Conservation (phyloP, 2,113 vertebrate species). For the Spheniscus mendiculus region DNA sequence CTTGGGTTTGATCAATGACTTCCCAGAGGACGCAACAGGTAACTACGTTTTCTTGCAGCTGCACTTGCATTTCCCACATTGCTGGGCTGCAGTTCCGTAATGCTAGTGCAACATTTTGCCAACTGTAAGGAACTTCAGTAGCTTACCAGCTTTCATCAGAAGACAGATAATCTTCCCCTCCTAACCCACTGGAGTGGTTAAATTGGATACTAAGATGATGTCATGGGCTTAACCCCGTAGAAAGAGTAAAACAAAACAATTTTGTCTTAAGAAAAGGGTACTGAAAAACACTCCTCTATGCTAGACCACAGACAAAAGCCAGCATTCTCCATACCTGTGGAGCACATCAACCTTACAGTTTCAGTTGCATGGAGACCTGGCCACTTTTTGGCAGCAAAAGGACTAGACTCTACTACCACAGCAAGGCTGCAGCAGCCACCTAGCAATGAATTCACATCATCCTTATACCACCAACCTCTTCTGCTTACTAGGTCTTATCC, state of each 20-base stretch:
- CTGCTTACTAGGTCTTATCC: not conserved
- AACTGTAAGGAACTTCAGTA: not conserved
- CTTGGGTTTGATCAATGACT: not conserved
- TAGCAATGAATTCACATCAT: not conserved
- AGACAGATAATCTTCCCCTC: not conserved
- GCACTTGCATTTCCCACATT: not conserved
- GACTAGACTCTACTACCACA: not conserved
- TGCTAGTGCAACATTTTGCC: not conserved
- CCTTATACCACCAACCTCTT: not conserved
- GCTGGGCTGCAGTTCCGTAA: not conserved
- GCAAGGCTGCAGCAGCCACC: not conserved
- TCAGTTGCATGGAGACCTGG: not conserved
- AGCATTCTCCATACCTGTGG: not conserved
- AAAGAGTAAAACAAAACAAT: not conserved
- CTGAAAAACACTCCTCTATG: not conserved
- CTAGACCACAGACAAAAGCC: not conserved
- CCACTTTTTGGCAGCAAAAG: not conserved
- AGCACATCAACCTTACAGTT: fast-evolving
- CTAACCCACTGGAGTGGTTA: not conserved
- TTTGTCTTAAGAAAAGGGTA: not conserved
- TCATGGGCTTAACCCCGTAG: not conserved
- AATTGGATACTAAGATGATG: not conserved
- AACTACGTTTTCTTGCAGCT: not conserved
- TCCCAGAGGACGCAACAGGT: not conserved
- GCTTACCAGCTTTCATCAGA: not conserved